Base-by-base conservation (phyloP, 2,797 vertebrate genomes). In the Anomalospiza imberbis region DNA sequence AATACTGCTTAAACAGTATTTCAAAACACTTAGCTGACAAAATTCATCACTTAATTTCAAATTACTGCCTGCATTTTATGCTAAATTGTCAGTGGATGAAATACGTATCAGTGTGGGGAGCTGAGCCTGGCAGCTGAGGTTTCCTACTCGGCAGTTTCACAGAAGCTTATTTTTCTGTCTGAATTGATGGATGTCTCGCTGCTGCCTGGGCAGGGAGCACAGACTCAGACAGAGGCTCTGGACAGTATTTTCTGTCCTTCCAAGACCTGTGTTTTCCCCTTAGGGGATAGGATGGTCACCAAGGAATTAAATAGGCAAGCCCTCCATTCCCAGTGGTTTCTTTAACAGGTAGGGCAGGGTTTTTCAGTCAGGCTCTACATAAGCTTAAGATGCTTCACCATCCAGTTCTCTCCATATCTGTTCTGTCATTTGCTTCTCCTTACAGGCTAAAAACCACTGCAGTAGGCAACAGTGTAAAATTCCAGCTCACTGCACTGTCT, bases 31-130 rank as follows among this genome's bases (percentile, higher is more conserved):
- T 91, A 31, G 51, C 90, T 42, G 85, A 88, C 77, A 88, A 78
- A 93, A 93, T 86, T 91, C 40, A 94, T 91, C 77, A 58, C 71
- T 93, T 95, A 94, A 73, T 91, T 95, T 86, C 83, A 84, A 94
- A 93, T 93, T 88, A 88, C 93, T 57, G 79, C 53, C 88, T 95
- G 67, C 2, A 1, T 89, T 90, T 95, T 61, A 88, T 79, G 88
- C 84, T 91, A 84, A 91, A 88, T 82, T 73, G 77, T 67, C 76
- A 78, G 31, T 16, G 83, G 85, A 73, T 76, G 51, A 91, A 93
- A 90, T 72, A 81, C 0, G 0, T 29, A 42, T 17, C n/a, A 10
- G 44, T 51, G 78, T 42, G 53, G 61, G 72, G 68, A 91, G 74
- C 60, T 4, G 42, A 88, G 89, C n/a, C 67, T 42, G 50, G 66